Evolutionary conservation across 2,113 vertebrate genomes (phyloP).

Genomic region (Andinoacara biseriatus): DNA sequence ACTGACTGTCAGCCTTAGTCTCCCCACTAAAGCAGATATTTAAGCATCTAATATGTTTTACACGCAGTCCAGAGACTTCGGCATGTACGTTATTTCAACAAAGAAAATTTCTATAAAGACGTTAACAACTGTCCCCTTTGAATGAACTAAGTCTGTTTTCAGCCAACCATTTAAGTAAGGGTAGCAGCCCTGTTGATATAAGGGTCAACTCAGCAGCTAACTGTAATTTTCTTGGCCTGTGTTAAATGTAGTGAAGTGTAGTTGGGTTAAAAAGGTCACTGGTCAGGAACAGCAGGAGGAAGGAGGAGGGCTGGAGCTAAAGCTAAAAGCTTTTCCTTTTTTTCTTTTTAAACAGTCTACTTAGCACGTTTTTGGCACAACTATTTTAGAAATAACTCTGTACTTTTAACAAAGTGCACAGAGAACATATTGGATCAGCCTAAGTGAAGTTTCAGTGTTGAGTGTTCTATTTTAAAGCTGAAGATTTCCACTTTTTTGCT

Average conservation of each 20-base stretch:
- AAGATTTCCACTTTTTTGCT: neutral
- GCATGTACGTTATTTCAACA: neutral
- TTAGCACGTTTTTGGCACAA: neutral
- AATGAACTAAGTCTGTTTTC: neutral
- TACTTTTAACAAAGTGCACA: neutral
- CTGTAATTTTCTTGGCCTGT: constrained; percentile 14
- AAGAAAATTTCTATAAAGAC: neutral
- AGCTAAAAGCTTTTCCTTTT: neutral
- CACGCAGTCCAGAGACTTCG: neutral
- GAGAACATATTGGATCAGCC: neutral
- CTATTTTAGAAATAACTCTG: neutral
- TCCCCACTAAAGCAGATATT: neutral
- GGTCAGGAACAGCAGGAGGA: constrained; percentile 7
- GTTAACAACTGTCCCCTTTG: neutral
- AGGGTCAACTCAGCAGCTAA: constrained; percentile 20
- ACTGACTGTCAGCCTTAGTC: neutral
- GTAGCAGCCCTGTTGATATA: constrained; percentile 14
- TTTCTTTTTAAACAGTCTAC: neutral
- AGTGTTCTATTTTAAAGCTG: neutral
- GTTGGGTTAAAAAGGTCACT: constrained; percentile 49
- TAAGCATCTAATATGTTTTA: neutral
- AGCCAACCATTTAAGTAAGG: neutral
- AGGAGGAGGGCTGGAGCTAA: neutral
- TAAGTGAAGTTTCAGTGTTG: neutral
- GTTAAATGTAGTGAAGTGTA: constrained; percentile 30